Evolutionary conservation across 2,797 vertebrate species (phyloP).

Genomic region (Amblyopsis hoosieri): DNA sequence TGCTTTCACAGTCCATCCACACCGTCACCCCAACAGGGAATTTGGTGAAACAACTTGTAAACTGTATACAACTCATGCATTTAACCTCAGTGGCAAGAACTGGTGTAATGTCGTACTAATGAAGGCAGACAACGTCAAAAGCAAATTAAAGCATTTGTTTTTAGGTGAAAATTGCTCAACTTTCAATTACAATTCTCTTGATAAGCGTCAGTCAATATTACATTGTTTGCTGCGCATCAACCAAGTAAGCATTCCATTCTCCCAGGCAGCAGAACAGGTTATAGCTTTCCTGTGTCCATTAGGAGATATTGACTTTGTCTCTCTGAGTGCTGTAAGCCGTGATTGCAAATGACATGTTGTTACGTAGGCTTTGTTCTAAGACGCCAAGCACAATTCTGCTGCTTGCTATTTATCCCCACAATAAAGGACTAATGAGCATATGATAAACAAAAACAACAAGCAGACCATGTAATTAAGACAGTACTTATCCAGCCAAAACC

Average conservation of each 20-base stretch:
- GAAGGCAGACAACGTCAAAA: too few relatives aligned
- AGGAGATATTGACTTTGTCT: conserved; percentile 62
- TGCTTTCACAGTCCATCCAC: too few relatives aligned
- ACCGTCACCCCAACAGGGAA: too few relatives aligned
- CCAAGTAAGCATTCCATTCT: conserved; percentile 21
- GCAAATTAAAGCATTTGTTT: conserved; percentile 5
- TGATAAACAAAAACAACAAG: conserved; percentile 63
- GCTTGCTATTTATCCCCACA: conserved; percentile 50
- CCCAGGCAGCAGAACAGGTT: conserved; percentile 40
- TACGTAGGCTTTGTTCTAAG: conserved; percentile 51
- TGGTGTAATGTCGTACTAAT: too few relatives aligned
- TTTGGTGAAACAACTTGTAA: too few relatives aligned
- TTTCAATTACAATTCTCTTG: conserved; percentile 27
- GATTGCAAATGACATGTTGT: conserved; percentile 67
- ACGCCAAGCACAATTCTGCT: conserved; percentile 54
- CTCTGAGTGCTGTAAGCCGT: conserved; percentile 58
- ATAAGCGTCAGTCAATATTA: conserved; percentile 32
- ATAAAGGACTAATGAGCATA: conserved; percentile 56
- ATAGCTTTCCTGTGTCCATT: conserved; percentile 60
- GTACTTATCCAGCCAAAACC: conserved; percentile 53
- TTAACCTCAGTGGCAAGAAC: too few relatives aligned
- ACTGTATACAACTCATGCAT: too few relatives aligned
- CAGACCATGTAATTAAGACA: conserved; percentile 69
- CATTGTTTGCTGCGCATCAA: conserved; percentile 3
- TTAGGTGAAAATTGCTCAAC: neutral